Evolutionary conservation across 1,140 invertebrate genomes (phyloP), one percentile per base, ranked within the genome.

Genomic region (Trichonephila inaurata): DNA sequence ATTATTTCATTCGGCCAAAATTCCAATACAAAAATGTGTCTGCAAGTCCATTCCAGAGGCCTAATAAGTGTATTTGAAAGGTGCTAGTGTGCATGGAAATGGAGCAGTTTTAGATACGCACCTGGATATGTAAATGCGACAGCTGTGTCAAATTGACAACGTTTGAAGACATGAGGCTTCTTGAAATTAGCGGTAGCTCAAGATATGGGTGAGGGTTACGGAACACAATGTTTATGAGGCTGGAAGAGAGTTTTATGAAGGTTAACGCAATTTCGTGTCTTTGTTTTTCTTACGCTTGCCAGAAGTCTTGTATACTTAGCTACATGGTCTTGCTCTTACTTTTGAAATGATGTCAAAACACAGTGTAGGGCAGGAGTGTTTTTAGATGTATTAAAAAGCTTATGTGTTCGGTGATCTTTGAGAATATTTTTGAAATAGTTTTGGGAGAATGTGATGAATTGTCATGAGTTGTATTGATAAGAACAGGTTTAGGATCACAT

Each of bases 111-210:
- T 16, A 28, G n/a, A 83, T 58, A 4, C 51, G 44, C 82, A 83
- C 44, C 82, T 83, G 82, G 40, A 83, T n/a, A 83, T 83, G 51
- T 21, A 83, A 83, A 83, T 83, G 40, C 19, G 12, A 44, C 82
- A 83, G 82, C 82, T 83, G 82, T 83, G 51, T 60, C 40, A 58
- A 77, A 77, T 77, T 77, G 72, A 33, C 72, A 77, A 33, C 28
- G 51, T 21, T 44, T 60, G 51, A 14, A 83, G 82, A 83, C 82
- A 60, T 44, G 82, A n/a, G 51, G 44, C n/a, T 60, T n/a, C 6
- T n/a, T 58, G 82, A 44, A 83, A 83, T 58, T 83, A 58, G 82
- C n/a, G 82, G 28, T 77, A 58, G 21, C 82, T 10, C 28, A 60
- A 83, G 51, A 83, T 60, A 58, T 83, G 51, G 51, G 44, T 51